These are phyloP conservation scores for Schizopygopsis malacanthus DNA, from an alignment of 2,797 vertebrate genomes.

Conservation along the genomic window DNA sequence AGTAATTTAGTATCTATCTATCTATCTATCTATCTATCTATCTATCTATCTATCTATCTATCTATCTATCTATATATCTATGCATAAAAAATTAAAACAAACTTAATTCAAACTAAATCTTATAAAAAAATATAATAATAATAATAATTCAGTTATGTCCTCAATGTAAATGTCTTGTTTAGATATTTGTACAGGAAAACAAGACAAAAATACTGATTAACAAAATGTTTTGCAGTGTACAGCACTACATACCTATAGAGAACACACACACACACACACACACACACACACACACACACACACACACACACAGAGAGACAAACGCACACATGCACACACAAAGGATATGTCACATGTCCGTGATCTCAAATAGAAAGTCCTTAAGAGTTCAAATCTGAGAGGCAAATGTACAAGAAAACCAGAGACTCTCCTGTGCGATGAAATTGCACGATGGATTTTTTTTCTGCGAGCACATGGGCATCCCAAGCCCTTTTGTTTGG, in stretches of 20 bases:
- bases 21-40: no score
- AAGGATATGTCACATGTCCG: not conserved
- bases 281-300: no score
- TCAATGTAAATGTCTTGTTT: not conserved
- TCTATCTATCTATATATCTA: not conserved
- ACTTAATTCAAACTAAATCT: not conserved
- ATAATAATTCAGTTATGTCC: not conserved
- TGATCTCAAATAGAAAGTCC: not conserved
- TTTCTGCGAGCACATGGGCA: constrained; percentile 22
- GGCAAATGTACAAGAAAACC: not conserved
- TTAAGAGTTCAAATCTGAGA: constrained; percentile 12
- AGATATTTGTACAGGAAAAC: not conserved
- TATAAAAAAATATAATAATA: not conserved
- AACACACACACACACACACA: not conserved
- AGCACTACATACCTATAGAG: not conserved
- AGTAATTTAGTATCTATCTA: no score
- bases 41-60: no score
- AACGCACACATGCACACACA: not conserved
- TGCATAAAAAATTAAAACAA: not conserved
- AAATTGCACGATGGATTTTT: constrained; percentile 19
- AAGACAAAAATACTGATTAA: not conserved
- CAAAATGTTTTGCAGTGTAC: not conserved
- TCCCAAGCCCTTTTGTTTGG: constrained; percentile 46
- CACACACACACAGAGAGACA: no score
- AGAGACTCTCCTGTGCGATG: constrained; percentile 27